Base-by-base conservation (phyloP, 1,140 invertebrate species). In the Lordiphosa stackelbergi region DNA sequence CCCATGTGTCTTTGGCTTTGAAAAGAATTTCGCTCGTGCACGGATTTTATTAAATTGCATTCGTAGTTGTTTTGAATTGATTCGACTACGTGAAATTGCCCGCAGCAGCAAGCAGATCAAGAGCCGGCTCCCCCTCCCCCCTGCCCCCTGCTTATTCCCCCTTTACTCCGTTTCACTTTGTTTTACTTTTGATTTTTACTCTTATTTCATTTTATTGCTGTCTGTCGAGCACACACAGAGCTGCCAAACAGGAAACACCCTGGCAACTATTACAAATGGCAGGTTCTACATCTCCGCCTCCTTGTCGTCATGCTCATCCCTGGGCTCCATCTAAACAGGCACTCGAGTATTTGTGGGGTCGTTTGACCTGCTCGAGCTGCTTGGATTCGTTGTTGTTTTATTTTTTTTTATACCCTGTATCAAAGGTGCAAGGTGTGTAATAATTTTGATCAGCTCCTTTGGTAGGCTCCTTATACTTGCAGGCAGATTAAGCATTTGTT, bases 31-130 rank as follows among this genome's bases (percentile, higher is more conserved):
- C 60, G 61, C 68, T 58, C 71, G 72, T 71, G 73, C 75, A 83
- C 83, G 84, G 77, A 85, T 85, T 79, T 85, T 85, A 85, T 85
- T 85, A 85, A 85, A 85, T 85, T 85, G 83, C 83, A 85, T 85
- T 85, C 83, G 83, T 74, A 85, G 83, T 83, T 85, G 72, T 85
- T 85, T 85, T 84, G 78, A 85, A 85, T 85, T 85, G 83, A 74
- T 75, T 85, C 66, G 62, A 73, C 68, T 69, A 83, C 62, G 63
- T 81, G 60, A 42, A 72, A 81, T 83, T 51, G 77, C 75, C 75
- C 68, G 72, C 66, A 49, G 47, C 49, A 58, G 57, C 53, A 51
- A 46, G 31, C 55, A 62, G 52, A 51, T 58, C 62, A 53, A 69
- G 36, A 57, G 42, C 45, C 53, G 53, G 38, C 53, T 56, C 45